Percentiles rank a stretch among this genome's conserved stretches.
These are phyloP conservation scores for Flexamia atlantica DNA, from an alignment of 2,888 invertebrate genomes.

Conservation along the genomic window DNA sequence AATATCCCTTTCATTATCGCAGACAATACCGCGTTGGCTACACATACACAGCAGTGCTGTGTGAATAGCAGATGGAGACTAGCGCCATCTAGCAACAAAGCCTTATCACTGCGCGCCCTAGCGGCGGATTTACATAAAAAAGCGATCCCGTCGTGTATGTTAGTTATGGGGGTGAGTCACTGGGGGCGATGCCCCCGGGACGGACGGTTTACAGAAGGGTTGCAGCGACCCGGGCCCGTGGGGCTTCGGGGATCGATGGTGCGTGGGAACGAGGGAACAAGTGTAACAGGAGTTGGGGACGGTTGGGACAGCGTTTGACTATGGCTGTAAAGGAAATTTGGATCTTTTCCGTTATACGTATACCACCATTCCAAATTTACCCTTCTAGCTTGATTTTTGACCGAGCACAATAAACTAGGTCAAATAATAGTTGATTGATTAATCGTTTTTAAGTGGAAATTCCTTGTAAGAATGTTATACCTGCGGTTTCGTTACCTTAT, in stretches of 20 bases:
- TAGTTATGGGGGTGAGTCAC: slow-evolving; percentile 22
- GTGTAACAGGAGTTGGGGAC: no score
- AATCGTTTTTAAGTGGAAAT: no score
- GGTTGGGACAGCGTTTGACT: no score
- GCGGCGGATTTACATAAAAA: slow-evolving; percentile 18
- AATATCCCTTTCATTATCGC: neutral
- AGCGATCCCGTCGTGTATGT: slow-evolving; percentile 8
- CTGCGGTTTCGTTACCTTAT: no score
- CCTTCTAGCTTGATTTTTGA: no score
- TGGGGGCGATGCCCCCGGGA: slow-evolving; percentile 26
- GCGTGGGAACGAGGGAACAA: no score
- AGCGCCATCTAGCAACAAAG: slow-evolving; percentile 10
- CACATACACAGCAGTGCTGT: neutral
- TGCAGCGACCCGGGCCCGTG: neutral
- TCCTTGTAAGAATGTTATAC: no score
- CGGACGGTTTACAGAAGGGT: slow-evolving; percentile 20
- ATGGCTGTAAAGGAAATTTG: no score
- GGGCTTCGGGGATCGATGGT: neutral
- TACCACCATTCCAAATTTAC: no score
- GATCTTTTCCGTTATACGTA: no score
- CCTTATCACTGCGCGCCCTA: neutral
- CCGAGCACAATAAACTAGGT: no score
- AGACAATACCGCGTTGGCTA: neutral
- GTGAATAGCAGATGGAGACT: slow-evolving; percentile 2
- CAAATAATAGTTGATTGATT: no score